Base-by-base conservation (phyloP, 2,113 vertebrate genomes). In the Onychorhynchus coronatus region DNA sequence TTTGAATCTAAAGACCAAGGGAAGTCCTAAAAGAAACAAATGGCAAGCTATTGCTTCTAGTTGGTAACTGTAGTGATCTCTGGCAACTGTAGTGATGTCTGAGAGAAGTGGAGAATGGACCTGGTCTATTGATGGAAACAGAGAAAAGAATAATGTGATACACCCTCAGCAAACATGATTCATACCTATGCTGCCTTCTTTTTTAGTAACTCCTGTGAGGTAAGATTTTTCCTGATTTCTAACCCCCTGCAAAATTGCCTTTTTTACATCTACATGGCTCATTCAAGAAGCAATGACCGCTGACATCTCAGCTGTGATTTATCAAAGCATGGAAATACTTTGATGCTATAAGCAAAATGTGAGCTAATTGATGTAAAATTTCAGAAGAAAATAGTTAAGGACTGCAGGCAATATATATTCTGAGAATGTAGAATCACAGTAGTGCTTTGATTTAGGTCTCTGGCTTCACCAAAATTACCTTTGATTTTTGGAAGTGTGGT, bases 341-440 rank as follows among this genome's bases (percentile, higher is more conserved):
- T 66, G 56, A 89, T 81, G 23, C 84, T 75, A 22, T 85, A 84
- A 87, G 47, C 50, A 95, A 33, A 89, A 87, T 55, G 25, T 5
- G 4, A 89, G 17, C 35, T 95, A 93, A 93, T 75, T 96, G 35
- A 63, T 87, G 61, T 78, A 93, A 96, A 94, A 89, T 91, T 86
- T 70, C 53, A 58, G 68, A 92, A 85, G 21, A 84, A 92, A 91
- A 80, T 73, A 44, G 53, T 84, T 84, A 62, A 23, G 31, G n/a
- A 66, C 62, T 83, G 5, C 58, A 92, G 49, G 75, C 66, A 93
- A 65, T 20, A 5, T 33, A 47, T 31, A 72, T 86, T 68, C 55
- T 80, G 28, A 79, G 42, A 89, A 52, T 5, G 52, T 52, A 78
- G 62, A 83, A 88, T 91, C 44, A 85, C 12, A 35, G 22, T 68